These are phyloP conservation scores for Schizaphis graminum DNA, from an alignment of 2,888 invertebrate genomes.

Conservation along the genomic window DNA sequence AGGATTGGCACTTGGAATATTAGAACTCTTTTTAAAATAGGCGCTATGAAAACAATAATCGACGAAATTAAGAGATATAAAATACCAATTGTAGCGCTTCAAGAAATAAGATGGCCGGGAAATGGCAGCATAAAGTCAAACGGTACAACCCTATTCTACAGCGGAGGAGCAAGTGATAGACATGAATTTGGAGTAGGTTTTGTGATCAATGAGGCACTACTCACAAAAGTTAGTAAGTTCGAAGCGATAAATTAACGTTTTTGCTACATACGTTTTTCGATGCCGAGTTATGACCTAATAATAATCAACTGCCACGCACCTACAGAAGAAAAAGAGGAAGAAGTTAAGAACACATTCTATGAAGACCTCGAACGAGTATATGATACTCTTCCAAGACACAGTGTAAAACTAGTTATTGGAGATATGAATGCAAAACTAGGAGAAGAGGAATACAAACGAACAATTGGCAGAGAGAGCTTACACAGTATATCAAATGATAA, in stretches of 20 bases:
- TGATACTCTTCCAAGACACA: neutral
- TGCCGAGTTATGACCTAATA: neutral
- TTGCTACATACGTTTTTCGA: neutral
- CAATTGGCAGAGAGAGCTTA: neutral
- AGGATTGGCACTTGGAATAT: slow-evolving; percentile 15
- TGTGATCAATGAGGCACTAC: neutral
- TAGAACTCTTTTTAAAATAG: neutral
- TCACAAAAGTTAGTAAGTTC: neutral
- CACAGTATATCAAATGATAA: neutral
- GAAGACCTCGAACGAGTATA: neutral
- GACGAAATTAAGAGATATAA: slow-evolving; percentile 8
- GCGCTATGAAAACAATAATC: slow-evolving; percentile 9
- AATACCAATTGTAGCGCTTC: slow-evolving; percentile 6
- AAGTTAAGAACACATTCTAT: neutral
- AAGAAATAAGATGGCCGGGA: neutral
- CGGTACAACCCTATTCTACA: neutral
- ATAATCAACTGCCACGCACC: neutral
- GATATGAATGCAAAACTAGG: neutral
- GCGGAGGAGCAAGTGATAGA: neutral
- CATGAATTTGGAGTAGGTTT: neutral
- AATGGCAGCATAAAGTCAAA: slow-evolving; percentile 9
- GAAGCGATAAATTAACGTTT: neutral
- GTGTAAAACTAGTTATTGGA: neutral
- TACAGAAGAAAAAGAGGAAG: neutral
- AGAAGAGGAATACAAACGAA: neutral